Evolutionary conservation across 23 tunicate genomes (phyloP).

Genomic region (Oikopleura vanhoeffeni): DNA sequence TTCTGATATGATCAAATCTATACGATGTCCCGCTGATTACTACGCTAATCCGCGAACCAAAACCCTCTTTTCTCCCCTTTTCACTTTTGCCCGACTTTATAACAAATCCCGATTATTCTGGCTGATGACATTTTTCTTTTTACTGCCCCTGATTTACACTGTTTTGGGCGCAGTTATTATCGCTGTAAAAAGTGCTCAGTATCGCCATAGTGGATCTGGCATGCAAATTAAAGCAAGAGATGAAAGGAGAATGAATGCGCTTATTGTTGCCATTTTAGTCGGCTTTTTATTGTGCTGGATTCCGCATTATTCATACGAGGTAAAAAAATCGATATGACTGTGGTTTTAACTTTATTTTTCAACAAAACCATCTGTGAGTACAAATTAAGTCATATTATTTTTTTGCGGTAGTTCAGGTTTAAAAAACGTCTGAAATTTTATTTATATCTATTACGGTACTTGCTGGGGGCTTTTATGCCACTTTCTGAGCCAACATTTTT

Average conservation of each 20-base stretch:
- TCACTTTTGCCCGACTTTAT: background rate
- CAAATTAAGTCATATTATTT: too few relatives aligned
- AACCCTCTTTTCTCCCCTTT: background rate
- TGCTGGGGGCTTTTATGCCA: too few relatives aligned
- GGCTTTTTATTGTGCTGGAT: conserved; percentile 2
- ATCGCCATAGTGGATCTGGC: background rate
- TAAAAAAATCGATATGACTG: background rate
- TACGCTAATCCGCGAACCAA: background rate
- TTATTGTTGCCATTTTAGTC: background rate
- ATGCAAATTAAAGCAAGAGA: background rate
- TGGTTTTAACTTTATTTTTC: background rate
- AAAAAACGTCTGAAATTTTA: too few relatives aligned
- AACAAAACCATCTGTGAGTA: too few relatives aligned
- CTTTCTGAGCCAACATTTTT: too few relatives aligned
- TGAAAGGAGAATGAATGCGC: background rate
- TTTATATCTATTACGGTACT: too few relatives aligned
- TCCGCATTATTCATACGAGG: conserved; percentile 4
- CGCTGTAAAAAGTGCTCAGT: conserved; percentile 4
- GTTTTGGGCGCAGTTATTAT: background rate
- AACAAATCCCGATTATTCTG: background rate
- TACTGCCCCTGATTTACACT: background rate
- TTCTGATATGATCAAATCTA: background rate
- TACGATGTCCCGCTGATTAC: background rate
- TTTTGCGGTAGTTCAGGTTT: too few relatives aligned
- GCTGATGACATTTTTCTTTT: conserved; percentile 13